These are phyloP conservation scores for Synanthedon tipuliformis DNA, from an alignment of 2,888 invertebrate species.

Conservation along the genomic window DNA sequence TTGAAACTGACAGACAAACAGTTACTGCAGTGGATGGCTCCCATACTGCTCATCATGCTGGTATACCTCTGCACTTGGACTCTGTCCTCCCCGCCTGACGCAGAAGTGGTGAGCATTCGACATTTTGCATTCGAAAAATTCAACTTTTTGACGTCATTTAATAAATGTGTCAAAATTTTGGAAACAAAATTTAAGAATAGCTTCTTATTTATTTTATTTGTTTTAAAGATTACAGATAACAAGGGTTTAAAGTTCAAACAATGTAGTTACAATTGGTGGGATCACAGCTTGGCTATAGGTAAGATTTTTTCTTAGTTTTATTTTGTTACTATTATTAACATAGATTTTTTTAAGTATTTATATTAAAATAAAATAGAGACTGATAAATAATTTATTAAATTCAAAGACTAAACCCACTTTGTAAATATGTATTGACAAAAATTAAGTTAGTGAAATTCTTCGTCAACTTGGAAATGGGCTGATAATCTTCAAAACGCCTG, in stretches of 20 bases:
- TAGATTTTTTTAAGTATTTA: too few relatives aligned
- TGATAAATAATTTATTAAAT: too few relatives aligned
- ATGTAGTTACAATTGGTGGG: constrained; percentile 95
- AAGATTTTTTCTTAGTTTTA: constrained; percentile 13
- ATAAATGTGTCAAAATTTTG: neutral
- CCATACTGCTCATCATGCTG: constrained; percentile 88
- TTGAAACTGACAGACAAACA: constrained; percentile 93
- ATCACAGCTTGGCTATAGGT: constrained; percentile 92
- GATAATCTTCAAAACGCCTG: too few relatives aligned
- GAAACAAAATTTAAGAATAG: too few relatives aligned
- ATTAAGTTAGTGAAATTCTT: too few relatives aligned
- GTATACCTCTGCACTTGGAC: constrained; percentile 93
- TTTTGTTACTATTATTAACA: too few relatives aligned
- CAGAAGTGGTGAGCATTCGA: constrained; percentile 73
- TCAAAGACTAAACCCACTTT: too few relatives aligned
- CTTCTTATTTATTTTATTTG: neutral
- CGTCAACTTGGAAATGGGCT: too few relatives aligned
- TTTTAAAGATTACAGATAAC: constrained; percentile 76
- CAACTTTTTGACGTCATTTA: neutral
- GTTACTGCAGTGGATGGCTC: constrained; percentile 92
- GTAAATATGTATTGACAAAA: too few relatives aligned
- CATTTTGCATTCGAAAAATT: too few relatives aligned
- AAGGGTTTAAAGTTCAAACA: constrained; percentile 86
- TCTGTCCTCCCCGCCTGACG: constrained; percentile 84
- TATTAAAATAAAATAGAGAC: too few relatives aligned